Evolutionary conservation across 2,888 invertebrate species (phyloP), one percentile per base, ranked within the genome.

Genomic region (Dynastes hyllus): DNA sequence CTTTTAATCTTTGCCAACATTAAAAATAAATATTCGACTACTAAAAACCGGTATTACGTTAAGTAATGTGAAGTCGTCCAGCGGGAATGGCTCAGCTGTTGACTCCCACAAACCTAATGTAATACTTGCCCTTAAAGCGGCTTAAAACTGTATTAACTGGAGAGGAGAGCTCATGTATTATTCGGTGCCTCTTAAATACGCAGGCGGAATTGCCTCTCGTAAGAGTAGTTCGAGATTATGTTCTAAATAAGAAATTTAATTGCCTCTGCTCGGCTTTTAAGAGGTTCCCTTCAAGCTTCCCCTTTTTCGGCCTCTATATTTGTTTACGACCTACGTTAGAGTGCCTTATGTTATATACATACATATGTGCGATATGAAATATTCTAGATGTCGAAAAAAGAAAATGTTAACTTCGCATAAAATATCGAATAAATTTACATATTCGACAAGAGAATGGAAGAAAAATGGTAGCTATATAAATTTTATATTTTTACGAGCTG

Each of bases 71-170:
- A 73, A 73, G 73, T 73, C 55, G 73, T 73, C 73, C 73, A 58
- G 73, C 61, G 73, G 58, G 73, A 73, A 73, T 58, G 73, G 73
- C 85, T 81, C 86, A 86, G 84, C 86, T 86, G 86, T 83, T 82
- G 78, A 81, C 82, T 86, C 86, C 84, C 86, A 85, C 82, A 82
- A 81, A 82, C 79, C 83, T 86, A 85, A 85, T 85, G 86, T 85
- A 79, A 66, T 79, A 77, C 79, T 75, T 77, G 73, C 85, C 85
- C 84, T 85, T 85, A 85, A 86, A 87, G 87, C 86, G 84, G 86
- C 87, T 87, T 86, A 87, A 86, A 87, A 85, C 86, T 86, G 86
- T 87, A 87, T 87, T 87, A 87, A 87, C 86, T 87, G 80, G 80
- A 83, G 85, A 73, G 73, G 37, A 73, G 73, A 58, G 85, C 86